phyloP scores from a whole-genome alignment of 2,113 vertebrate genomes.

The Gorsachius goisagi region DNA sequence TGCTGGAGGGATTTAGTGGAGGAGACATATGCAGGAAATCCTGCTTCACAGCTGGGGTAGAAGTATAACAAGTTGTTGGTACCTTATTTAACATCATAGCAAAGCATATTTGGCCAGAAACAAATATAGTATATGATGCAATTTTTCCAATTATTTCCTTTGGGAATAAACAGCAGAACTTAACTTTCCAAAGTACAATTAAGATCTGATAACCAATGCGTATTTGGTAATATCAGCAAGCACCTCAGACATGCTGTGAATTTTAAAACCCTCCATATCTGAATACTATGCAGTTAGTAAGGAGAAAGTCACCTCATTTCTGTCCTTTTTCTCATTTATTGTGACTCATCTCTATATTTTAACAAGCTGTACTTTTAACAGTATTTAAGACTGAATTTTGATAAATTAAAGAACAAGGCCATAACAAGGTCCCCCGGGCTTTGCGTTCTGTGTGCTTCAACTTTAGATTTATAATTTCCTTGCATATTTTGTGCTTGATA shows the following conservation, averaged over 20 bases:
- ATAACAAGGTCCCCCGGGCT: neutral
- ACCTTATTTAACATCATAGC: neutral
- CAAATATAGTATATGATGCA: neutral
- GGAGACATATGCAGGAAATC: neutral
- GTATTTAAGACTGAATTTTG: slow-evolving; percentile 2
- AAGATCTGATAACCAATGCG: neutral
- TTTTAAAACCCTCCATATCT: neutral
- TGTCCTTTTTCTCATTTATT: neutral
- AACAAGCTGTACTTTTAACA: neutral
- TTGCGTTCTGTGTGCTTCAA: neutral
- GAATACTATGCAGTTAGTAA: neutral
- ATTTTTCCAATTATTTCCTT: neutral
- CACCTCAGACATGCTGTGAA: neutral
- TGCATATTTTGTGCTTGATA: neutral
- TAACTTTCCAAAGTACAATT: neutral
- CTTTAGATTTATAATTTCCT: neutral
- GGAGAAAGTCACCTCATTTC: neutral
- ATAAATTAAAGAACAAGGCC: neutral
- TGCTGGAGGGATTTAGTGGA: neutral
- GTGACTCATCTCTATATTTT: neutral
- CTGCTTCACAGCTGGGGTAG: neutral
- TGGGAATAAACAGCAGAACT: neutral
- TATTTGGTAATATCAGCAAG: neutral
- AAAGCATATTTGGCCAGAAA: neutral
- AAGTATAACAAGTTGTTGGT: neutral